Base-by-base conservation (phyloP, 2,888 invertebrate species). In the Leptopilina syphax region DNA sequence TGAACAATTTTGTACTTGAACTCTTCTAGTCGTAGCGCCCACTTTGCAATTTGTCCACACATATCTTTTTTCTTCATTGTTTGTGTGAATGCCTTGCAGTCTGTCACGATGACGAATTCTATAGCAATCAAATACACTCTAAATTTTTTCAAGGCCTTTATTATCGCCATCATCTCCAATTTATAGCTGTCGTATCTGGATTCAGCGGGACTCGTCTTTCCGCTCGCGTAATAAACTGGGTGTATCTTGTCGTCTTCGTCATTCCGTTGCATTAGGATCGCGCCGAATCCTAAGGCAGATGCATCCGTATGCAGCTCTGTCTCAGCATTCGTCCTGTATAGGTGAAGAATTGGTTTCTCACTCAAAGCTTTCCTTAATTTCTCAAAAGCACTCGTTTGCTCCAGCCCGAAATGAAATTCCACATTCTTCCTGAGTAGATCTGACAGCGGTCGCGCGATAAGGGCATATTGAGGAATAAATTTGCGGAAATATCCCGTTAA, bases 391-490 rank as follows among this genome's bases (percentile, higher is more conserved):
- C 83, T 9, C 57, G 65, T 47, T 77, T 78, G 65, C 85, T 81
- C 66, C 18, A 18, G 18, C 7, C 76, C 80, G 7, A 79, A 81
- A 13, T 44, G 10, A 50, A 84, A 83, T 77, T 81, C 65, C 3
- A 78, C 77, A 13, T 54, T 65, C 8, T 77, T 41, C 44, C 47
- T 65, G 47, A 81, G 18, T 9, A 84, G 57, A 47, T 82, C 67
- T 0, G 81, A 67, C 60, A 83, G 57, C 10, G 82, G 82, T 67
- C 78, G 60, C n/a, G 82, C 82, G 27, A 80, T 79, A 4, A 27
- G n/a, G 2, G 83, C 76, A 60, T 81, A 83, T n/a, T 77, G 73
- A 24, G 81, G 79, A 10, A 84, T 83, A 82, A 10, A 81, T 82
- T 13, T 82, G 41, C 12, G 84, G 8, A 44, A 44, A 44, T 44